Conservation (phyloP, 2,113 vertebrate genomes). For the Numenius arquata region DNA sequence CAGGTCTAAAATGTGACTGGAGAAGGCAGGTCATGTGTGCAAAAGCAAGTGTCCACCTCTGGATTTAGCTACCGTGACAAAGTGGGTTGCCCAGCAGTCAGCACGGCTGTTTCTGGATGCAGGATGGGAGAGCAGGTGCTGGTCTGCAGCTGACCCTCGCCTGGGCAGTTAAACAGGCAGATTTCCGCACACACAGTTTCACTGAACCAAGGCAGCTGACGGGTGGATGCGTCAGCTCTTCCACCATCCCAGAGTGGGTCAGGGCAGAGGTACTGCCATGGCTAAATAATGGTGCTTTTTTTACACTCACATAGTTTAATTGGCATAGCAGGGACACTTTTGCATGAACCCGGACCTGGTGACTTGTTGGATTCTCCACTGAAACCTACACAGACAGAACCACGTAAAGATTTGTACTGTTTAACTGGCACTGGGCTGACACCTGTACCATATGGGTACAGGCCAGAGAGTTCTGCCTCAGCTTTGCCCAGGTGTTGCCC, state of each 20-base stretch:
- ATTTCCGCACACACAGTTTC: rapidly evolving
- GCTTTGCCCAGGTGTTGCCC: neutral
- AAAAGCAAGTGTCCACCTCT: neutral
- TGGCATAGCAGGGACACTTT: neutral
- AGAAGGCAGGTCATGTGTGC: neutral
- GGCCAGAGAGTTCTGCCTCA: neutral
- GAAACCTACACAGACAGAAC: neutral
- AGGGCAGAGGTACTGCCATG: neutral
- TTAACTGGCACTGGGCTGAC: neutral
- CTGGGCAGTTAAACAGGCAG: neutral
- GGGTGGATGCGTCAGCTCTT: neutral
- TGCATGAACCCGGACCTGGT: neutral
- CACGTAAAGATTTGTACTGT: neutral
- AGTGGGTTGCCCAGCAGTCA: neutral
- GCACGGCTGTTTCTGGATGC: neutral
- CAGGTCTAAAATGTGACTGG: neutral
- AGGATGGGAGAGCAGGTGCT: neutral
- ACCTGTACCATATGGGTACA: rapidly evolving
- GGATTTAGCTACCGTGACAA: neutral
- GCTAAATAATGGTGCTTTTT: neutral
- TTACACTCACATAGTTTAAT: neutral
- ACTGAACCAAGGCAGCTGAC: neutral
- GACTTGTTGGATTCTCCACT: neutral
- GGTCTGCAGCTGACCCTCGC: neutral
- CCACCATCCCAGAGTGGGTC: no score